Base-by-base conservation (phyloP, 2,113 vertebrate species). In the Centropristis striata region DNA sequence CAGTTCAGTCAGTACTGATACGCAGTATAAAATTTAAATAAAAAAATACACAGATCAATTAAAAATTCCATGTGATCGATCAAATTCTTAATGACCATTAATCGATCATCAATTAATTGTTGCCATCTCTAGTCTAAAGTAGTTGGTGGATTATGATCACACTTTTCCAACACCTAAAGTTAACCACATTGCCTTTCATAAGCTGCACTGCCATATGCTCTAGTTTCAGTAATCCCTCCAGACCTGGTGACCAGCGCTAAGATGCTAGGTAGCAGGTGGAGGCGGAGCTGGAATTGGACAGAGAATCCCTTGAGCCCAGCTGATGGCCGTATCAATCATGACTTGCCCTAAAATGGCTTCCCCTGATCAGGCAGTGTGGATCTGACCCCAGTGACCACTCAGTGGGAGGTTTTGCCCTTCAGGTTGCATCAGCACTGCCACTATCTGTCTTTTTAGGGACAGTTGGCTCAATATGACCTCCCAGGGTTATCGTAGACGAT, bases 291-390 rank as follows among this genome's bases (percentile, higher is more conserved):
- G 57, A 81, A 89, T 44, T 71, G 82, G 51, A 81, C 54, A 16
- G 64, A 61, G 84, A 87, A 86, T 89, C 89, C 85, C 85, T 50
- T 71, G 90, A 92, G 89, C 59, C 66, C 16, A 14, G 71, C 76
- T 63, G 86, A 88, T 75, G 68, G 83, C 72, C 86, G 87, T 86
- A 93, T 94, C 84, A 91, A 88, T 90, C 81, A 85, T 77, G 86
- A 89, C 88, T 82, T 72, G 68, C 75, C 60, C 75, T 69, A 71
- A 85, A 72, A 90, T 84, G 74, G 85, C 83, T 69, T 64, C 78
- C 61, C 23, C 42, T 79, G 84, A 91, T 88, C 84, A 76, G 66
- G 83, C 80, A 63, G 68, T 36, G 80, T 73, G 83, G 83, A 65
- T 75, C 50, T 90, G 88, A 92, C 88, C 88, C 63, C 15, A 0